phyloP scores from a whole-genome alignment of 2,113 vertebrate species.

The Phylloscopus whistleri region DNA sequence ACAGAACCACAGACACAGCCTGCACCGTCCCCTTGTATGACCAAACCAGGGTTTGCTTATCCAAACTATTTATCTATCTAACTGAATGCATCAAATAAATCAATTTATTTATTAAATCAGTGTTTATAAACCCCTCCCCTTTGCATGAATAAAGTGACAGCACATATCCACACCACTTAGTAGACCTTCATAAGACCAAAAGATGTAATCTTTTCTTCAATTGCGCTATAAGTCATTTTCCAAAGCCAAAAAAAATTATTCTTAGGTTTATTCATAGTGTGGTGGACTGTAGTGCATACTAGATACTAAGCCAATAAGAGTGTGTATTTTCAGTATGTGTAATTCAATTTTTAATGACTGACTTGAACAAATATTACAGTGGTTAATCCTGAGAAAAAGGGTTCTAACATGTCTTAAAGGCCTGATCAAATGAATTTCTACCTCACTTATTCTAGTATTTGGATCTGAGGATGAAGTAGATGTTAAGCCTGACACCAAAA shows the following conservation, averaged over 20 bases:
- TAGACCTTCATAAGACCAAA: neutral
- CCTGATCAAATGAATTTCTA: neutral
- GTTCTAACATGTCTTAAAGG: neutral
- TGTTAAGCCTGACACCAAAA: neutral
- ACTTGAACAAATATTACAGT: neutral
- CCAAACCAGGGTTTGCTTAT: neutral
- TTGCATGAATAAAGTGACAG: neutral
- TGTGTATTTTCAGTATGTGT: neutral
- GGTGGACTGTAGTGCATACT: neutral
- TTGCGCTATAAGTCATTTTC: rapidly evolving
- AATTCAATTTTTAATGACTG: neutral
- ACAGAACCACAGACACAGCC: conserved; percentile 41
- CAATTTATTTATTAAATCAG: neutral
- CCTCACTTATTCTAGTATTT: neutral
- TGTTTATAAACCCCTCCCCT: neutral
- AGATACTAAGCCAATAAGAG: neutral
- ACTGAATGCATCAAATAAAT: neutral
- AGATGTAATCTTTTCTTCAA: neutral
- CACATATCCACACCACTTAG: neutral
- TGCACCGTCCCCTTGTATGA: neutral
- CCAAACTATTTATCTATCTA: neutral
- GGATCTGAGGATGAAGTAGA: neutral
- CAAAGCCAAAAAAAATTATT: neutral
- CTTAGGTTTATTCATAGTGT: neutral
- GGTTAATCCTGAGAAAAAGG: neutral